Percentiles rank a stretch among this genome's conserved stretches.
phyloP scores from a whole-genome alignment of 2,113 vertebrate genomes.

The Passer domesticus region DNA sequence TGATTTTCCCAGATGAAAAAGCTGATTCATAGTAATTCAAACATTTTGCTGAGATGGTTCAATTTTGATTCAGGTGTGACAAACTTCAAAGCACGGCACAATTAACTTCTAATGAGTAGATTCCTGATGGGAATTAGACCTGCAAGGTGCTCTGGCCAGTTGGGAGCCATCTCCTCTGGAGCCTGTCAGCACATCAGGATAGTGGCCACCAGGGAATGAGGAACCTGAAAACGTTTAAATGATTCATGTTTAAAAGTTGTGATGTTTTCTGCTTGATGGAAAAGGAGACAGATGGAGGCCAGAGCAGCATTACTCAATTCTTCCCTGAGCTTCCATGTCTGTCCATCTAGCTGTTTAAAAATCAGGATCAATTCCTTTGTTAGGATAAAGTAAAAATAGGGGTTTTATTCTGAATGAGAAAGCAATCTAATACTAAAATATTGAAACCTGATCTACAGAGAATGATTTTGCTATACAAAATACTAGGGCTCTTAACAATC shows the following conservation, averaged over 20 bases:
- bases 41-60: constrained; percentile 10
- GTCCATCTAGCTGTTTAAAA: neutral
- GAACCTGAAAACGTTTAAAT: neutral
- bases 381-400: neutral
- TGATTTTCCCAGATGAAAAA: constrained; percentile 35
- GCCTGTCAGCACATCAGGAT: neutral
- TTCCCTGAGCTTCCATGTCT: neutral
- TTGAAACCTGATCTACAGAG: neutral
- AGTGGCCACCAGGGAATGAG: neutral
- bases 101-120: neutral
- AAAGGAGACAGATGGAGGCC: neutral
- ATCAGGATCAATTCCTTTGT: neutral
- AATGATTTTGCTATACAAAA: neutral
- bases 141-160: neutral
- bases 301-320: neutral
- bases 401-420: neutral
- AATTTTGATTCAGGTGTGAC: constrained; percentile 15
- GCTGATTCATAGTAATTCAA: constrained; percentile 27
- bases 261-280: neutral
- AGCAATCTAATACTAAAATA: neutral
- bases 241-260: neutral
- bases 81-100: neutral
- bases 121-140: neutral
- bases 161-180: neutral
- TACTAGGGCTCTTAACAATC: neutral